Evolutionary conservation across 1,140 invertebrate genomes (phyloP), one percentile per base, ranked within the genome.

Genomic region (Leptonema lineaticorne): DNA sequence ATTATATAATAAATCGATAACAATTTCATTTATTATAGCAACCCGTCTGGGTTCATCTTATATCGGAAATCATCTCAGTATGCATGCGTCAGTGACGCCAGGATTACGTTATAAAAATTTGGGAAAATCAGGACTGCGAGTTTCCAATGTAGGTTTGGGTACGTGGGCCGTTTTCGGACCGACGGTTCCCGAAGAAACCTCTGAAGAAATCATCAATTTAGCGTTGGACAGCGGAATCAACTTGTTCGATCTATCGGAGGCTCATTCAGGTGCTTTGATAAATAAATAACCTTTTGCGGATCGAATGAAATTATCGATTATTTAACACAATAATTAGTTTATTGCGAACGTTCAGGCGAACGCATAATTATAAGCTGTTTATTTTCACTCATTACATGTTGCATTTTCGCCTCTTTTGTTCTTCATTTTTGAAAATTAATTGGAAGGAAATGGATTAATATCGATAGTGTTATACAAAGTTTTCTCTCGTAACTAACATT

Each of bases 171-270:
- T 92, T 26, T 94, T 94, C 78, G 89, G 90, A 69, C 83, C 83
- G 18, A 85, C 85, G 14, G 83, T 90, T 28, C 89, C 87, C 63
- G 94, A 96, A 78, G 94, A 97, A 74, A 88, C 89, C 70, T 90
- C 93, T 0, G 95, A 98, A 79, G 92, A 95, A 69, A 90, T 98
- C 45, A 85, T 98, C n/a, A 91, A 91, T 50, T 85, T 95, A 66
- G 96, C 96, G 14, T 93, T 97, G 75, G 95, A 97, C 77, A 93
- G 92, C 76, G 96, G 96, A 16, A 96, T 98, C 76, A 98, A 98
- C 78, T 84, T 97, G 57, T 98, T 98, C 80, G 96, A 98, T 79
- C 86, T 97, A 50, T 95, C 94, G 4, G 96, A 98, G 80, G 93
- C 94, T 1, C 95, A 97, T 83, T 94, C 93, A 74, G 90, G 90